Conservation (phyloP, 2,113 vertebrate genomes). For the Lonchura striata region DNA sequence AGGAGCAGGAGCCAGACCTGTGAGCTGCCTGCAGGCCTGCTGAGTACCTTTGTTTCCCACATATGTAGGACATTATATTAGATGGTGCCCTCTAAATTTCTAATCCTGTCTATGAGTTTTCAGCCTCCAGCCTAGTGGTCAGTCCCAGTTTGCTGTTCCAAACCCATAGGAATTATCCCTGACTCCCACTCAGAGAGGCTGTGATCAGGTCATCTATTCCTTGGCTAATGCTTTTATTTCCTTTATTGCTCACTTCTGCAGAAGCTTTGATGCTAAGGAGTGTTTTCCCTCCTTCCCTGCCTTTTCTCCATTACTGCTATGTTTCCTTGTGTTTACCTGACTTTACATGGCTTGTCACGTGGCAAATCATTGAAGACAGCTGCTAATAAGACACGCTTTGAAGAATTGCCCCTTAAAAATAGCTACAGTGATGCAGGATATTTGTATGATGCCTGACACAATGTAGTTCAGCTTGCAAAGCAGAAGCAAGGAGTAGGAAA, state of each 20-base stretch:
- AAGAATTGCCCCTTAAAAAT: neutral
- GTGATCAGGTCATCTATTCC: fast-evolving
- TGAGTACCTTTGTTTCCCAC: neutral
- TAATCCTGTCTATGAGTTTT: neutral
- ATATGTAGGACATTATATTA: fast-evolving
- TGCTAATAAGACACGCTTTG: neutral
- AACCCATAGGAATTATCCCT: neutral
- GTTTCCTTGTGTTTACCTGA: neutral
- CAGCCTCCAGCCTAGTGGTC: neutral
- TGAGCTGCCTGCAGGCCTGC: neutral
- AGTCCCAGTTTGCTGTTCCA: neutral
- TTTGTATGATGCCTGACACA: neutral
- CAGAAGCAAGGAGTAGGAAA: neutral
- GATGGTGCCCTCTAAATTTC: neutral
- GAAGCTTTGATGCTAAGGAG: neutral
- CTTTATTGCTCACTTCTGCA: neutral
- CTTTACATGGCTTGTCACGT: neutral
- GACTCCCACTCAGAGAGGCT: neutral
- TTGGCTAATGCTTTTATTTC: neutral
- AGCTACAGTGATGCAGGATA: neutral
- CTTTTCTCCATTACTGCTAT: neutral
- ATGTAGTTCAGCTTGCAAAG: neutral
- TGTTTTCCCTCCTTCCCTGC: neutral
- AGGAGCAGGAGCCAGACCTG: neutral
- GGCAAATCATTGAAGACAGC: neutral